phyloP scores from a whole-genome alignment of 2,797 vertebrate genomes.

The Chrysocyon brachyurus region DNA sequence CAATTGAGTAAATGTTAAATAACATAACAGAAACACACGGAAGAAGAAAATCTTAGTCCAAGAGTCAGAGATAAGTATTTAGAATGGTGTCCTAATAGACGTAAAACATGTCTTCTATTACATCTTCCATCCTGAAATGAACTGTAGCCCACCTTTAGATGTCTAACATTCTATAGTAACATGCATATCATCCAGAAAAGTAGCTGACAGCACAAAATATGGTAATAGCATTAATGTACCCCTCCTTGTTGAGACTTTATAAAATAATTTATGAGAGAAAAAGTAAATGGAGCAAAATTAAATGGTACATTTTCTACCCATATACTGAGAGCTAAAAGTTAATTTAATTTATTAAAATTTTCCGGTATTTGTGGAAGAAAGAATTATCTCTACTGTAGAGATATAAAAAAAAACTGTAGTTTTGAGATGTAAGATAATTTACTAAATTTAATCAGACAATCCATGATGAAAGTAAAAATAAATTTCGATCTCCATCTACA shows the following conservation, averaged over 20 bases:
- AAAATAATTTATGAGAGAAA: not conserved
- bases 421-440: not conserved
- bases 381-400: not conserved
- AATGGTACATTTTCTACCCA: not conserved
- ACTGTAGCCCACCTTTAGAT: not conserved
- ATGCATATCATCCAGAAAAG: not conserved
- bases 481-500: not conserved
- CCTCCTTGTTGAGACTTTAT: not conserved
- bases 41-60: not conserved
- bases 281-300: not conserved
- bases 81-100: not conserved
- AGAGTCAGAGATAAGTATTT: not conserved
- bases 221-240: not conserved
- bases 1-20: not conserved
- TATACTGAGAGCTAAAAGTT: not conserved
- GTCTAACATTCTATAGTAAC: not conserved
- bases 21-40: not conserved
- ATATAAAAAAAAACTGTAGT: not conserved
- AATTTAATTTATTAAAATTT: not conserved
- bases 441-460: conserved; percentile 45
- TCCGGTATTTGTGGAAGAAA: not conserved
- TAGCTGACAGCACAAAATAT: not conserved
- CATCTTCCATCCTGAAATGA: not conserved
- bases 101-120: not conserved
- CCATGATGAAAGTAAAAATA: not conserved